Conservation (phyloP, 2,797 vertebrate genomes). For the Nothura maculosa region DNA sequence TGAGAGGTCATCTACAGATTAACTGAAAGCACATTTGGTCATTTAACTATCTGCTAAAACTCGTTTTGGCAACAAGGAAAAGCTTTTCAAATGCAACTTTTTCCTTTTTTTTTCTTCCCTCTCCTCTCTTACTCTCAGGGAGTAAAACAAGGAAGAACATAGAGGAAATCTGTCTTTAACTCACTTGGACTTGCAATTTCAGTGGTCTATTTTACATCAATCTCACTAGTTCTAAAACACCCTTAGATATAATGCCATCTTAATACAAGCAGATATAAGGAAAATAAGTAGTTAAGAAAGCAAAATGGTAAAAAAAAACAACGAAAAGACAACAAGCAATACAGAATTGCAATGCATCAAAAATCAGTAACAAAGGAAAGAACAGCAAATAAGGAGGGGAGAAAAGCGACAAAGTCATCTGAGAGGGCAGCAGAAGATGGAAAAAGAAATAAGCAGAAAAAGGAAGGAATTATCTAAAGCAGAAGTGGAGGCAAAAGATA, state of each 20-base stretch:
- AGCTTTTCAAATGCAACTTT: background rate
- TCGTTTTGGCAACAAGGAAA: background rate
- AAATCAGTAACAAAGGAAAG: constrained; percentile 36
- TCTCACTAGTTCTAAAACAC: background rate
- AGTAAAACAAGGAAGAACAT: background rate
- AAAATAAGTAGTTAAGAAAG: constrained; percentile 37
- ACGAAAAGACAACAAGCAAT: constrained; percentile 17
- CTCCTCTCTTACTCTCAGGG: background rate
- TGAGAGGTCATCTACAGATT: background rate
- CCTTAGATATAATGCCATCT: background rate
- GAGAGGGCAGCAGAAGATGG: constrained; percentile 19
- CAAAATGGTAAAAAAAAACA: background rate
- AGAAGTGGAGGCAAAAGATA: background rate
- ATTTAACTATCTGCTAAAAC: background rate
- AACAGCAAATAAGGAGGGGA: constrained; percentile 4
- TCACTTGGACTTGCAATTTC: background rate
- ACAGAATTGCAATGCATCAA: background rate
- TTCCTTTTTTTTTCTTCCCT: background rate
- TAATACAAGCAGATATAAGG: background rate
- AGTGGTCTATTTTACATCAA: constrained; percentile 1
- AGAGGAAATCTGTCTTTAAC: background rate
- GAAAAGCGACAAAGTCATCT: constrained; percentile 18
- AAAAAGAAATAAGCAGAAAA: constrained; percentile 39
- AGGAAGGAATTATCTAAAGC: background rate
- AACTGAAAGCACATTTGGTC: background rate